Evolutionary conservation across 2,888 invertebrate species (phyloP), one percentile per base, ranked within the genome.

Genomic region (Lampropteryx suffumata): DNA sequence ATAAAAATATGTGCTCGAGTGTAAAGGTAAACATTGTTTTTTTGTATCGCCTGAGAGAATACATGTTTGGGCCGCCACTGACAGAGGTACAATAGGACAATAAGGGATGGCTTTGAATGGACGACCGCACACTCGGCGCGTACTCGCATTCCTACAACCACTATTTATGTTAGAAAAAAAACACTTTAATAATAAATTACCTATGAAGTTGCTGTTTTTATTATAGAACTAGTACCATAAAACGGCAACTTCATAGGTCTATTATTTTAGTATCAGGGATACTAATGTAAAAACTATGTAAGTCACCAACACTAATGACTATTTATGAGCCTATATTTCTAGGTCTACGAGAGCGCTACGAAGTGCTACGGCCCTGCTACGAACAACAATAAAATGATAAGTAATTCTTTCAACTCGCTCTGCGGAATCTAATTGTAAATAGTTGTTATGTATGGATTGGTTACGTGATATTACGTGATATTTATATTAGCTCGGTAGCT

Each of bases 1-100:
- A 85, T 87, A 82, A 87, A 87, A 88, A 84, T 87, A 85, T 84
- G 77, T 78, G 84, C 81, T 87, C 81, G 75, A 86, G 79, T 87
- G 87, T 87, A 86, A 90, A 88, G 82, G 87, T 90, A 90, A 90
- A 90, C 88, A 90, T 84, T 80, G 82, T 72, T 82, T 86, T 90
- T 89, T 87, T 82, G 70, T 67, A 73, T 59, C 62, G 73, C 62
- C 72, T 73, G 76, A 88, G 84, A 89, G 82, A 88, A 89, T 86
- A 72, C 71, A 67, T 89, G 87, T 90, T 89, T 88, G 84, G 84
- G 84, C 76, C 76, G 74, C 71, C 79, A 81, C 75, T 89, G 88
- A 85, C 85, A 79, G 76, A 67, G 62, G 64, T 64, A 89, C 82
- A 89, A 90, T 74, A 66, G 79, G 65, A 87, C 88, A 88, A 87